A percentile compares a stretch with the other conserved stretches of the same genome.
These are phyloP conservation scores for Tragelaphus imberbis DNA, from an alignment of 2,113 vertebrate species.

Conservation along the genomic window DNA sequence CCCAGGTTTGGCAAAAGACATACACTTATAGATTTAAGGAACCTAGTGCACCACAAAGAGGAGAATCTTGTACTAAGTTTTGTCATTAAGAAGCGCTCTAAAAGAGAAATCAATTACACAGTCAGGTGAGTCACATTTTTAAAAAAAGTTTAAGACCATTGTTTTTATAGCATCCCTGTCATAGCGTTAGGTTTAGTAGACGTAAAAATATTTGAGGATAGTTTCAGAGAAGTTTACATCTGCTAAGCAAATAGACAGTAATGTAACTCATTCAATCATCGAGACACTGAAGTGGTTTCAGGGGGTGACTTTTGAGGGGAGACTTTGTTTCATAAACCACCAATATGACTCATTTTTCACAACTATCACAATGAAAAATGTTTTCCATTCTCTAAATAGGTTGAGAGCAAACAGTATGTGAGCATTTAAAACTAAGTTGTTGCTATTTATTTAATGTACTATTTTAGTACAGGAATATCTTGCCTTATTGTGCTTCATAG, in stretches of 20 bases:
- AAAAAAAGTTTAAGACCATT: not conserved
- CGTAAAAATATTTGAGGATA: not conserved
- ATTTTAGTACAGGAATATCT: not conserved
- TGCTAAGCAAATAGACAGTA: not conserved
- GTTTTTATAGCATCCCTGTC: not conserved
- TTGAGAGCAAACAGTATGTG: not conserved
- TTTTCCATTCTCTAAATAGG: not conserved
- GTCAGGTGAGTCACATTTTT: not conserved
- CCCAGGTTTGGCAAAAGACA: not conserved
- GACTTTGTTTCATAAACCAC: not conserved
- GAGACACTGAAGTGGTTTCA: not conserved
- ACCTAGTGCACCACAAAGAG: not conserved
- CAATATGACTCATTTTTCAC: not conserved
- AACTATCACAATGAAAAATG: not conserved
- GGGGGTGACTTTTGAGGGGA: not conserved
- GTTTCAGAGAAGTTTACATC: not conserved
- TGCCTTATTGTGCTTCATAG: not conserved
- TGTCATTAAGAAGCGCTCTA: not conserved
- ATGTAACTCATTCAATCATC: not conserved
- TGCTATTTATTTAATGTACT: not conserved
- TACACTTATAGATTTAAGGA: not conserved
- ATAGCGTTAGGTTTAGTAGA: not conserved
- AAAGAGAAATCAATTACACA: not conserved
- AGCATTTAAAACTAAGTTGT: constrained; percentile 3
- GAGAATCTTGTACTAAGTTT: not conserved